phyloP scores from a whole-genome alignment of 2,797 vertebrate genomes.

The Spea hammondii region DNA sequence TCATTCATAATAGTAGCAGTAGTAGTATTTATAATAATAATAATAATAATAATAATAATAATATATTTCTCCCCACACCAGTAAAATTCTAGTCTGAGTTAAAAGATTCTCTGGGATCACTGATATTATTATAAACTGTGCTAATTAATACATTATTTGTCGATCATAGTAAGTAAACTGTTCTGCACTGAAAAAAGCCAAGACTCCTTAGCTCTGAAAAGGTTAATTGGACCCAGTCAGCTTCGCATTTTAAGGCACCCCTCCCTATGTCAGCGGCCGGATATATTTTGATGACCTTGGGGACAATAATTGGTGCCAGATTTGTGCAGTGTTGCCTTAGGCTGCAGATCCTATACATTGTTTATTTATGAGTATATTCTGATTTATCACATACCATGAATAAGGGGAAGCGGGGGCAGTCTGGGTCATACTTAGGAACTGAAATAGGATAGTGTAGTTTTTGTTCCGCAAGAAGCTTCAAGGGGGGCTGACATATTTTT shows the following conservation, averaged over 20 bases:
- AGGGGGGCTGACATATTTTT: too few species aligned
- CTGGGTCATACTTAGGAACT: background rate
- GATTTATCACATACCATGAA: conserved; percentile 4
- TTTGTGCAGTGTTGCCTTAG: conserved; percentile 10
- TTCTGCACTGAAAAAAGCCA: background rate
- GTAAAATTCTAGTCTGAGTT: too few species aligned
- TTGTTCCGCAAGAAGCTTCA: too few species aligned
- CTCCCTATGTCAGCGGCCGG: conserved; percentile 10
- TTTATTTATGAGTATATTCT: conserved; percentile 38
- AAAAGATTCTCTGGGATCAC: too few species aligned
- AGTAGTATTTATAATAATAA: too few species aligned
- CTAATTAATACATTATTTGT: too few species aligned
- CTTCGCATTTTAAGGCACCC: conserved; percentile 17
- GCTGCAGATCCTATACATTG: conserved; percentile 8
- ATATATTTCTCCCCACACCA: too few species aligned
- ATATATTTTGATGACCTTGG: conserved; percentile 41
- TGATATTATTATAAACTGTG: too few species aligned
- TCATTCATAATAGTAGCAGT: too few species aligned
- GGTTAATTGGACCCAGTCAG: conserved; percentile 30
- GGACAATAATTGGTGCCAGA: conserved; percentile 50
- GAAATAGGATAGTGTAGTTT: too few species aligned
- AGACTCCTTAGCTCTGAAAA: background rate
- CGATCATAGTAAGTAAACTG: background rate
- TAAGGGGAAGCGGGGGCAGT: conserved; percentile 11
- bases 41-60: too few species aligned